Evolutionary conservation across 2,113 vertebrate species (phyloP).

Genomic region (Callocephalon fimbriatum): DNA sequence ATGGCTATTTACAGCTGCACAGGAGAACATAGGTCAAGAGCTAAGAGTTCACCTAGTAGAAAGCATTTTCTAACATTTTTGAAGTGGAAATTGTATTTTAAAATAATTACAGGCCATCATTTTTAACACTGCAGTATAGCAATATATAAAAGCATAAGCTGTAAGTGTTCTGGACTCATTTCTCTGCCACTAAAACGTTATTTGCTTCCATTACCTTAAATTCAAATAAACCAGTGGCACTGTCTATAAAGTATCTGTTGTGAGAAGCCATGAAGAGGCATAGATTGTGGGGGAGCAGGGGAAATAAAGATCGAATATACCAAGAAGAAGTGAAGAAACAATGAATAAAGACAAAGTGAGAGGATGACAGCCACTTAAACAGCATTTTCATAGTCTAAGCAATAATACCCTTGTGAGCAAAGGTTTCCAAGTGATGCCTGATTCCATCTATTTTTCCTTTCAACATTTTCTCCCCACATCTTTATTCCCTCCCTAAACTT

Average conservation of each 20-base stretch:
- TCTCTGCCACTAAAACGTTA: constrained; percentile 47
- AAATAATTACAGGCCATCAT: constrained; percentile 48
- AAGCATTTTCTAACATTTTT: constrained; percentile 3
- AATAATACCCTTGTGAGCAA: not conserved
- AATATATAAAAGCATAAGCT: constrained; percentile 39
- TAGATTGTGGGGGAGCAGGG: not conserved
- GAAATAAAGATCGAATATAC: not conserved
- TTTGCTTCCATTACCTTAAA: constrained; percentile 56
- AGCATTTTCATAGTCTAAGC: not conserved
- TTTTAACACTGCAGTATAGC: constrained; percentile 24
- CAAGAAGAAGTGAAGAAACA: not conserved
- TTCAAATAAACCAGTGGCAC: not conserved
- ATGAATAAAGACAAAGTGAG: not conserved
- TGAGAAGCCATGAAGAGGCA: not conserved
- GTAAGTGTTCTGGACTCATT: constrained; percentile 40
- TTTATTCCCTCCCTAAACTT: not conserved
- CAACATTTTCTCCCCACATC: not conserved
- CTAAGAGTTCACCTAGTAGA: constrained; percentile 16
- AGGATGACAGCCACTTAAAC: not conserved
- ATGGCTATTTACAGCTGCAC: not conserved
- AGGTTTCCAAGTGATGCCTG: not conserved
- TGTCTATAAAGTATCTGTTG: not conserved
- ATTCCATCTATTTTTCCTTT: not conserved
- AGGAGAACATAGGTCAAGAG: constrained; percentile 21
- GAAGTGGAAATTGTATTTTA: constrained; percentile 42